A percentile compares a stretch with the other conserved stretches of the same genome.
Conservation (phyloP, 2,113 vertebrate species). For the Elaphurus davidianus region DNA sequence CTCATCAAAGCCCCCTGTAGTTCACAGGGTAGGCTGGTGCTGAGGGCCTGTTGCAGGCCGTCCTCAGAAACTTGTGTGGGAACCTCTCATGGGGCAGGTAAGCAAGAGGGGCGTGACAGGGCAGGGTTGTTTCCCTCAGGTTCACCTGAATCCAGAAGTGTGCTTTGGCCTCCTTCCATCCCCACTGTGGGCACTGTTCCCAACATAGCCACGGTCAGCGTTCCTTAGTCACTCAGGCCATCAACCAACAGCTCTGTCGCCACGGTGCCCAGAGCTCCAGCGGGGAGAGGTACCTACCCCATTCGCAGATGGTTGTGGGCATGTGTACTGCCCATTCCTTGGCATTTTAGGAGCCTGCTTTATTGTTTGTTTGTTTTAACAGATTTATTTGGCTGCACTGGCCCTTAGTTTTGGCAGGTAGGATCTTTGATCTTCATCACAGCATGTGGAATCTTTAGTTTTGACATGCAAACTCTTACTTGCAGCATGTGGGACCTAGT, state of each 20-base stretch:
- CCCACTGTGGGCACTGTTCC: neutral
- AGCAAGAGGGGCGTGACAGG: neutral
- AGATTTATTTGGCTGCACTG: neutral
- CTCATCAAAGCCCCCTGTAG: neutral
- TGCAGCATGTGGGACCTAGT: neutral
- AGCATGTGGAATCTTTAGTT: neutral
- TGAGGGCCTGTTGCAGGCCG: neutral
- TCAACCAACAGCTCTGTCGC: neutral
- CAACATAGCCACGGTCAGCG: neutral
- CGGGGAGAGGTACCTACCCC: neutral
- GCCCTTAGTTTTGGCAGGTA: neutral
- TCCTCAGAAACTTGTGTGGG: neutral
- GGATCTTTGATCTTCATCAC: neutral
- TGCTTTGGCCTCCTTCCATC: neutral
- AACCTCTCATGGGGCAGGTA: neutral
- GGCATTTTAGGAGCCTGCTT: neutral
- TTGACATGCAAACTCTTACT: neutral
- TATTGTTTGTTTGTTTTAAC: neutral
- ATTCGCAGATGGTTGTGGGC: neutral
- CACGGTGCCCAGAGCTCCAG: too few relatives aligned
- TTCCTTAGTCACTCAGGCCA: neutral
- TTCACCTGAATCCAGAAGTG: neutral
- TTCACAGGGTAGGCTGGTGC: neutral
- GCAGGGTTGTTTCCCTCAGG: neutral
- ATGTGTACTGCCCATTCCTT: neutral